A percentile compares a stretch with the other conserved stretches of the same genome.
These are phyloP conservation scores for Cremastinae sp. DNA, from an alignment of 2,888 invertebrate species.

Conservation along the genomic window DNA sequence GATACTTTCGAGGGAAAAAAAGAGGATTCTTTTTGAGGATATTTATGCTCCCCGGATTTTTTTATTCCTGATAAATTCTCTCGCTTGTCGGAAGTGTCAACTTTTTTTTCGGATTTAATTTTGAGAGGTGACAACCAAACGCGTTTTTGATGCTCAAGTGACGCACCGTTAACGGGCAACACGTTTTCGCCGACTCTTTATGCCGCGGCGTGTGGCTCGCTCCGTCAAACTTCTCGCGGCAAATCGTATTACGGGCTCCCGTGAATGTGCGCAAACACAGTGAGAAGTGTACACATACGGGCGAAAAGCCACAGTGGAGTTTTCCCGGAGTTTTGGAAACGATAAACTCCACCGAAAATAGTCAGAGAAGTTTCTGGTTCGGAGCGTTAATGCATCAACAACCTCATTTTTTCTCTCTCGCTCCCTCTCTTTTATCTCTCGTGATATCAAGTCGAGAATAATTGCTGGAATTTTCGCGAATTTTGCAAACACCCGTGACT, in stretches of 20 bases:
- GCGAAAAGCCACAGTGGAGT: constrained; percentile 20
- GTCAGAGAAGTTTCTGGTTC: constrained; percentile 26
- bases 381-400: background rate
- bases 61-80: too few species aligned
- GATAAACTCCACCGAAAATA: constrained; percentile 32
- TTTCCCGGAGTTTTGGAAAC: constrained; percentile 33
- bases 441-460: constrained; percentile 1
- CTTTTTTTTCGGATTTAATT: background rate
- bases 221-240: constrained; percentile 23
- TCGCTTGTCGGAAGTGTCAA: background rate
- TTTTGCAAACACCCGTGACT: background rate
- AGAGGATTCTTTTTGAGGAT: background rate
- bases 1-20: background rate
- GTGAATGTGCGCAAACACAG: background rate
- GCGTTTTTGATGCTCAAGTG: too few species aligned
- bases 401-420: background rate
- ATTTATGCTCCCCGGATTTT: background rate
- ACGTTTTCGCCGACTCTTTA: background rate
- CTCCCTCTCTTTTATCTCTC: background rate
- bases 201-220: background rate
- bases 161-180: constrained; percentile 31
- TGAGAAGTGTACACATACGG: background rate
- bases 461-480: constrained; percentile 6
- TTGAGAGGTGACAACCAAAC: too few species aligned
- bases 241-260: constrained; percentile 15